Percentiles rank a stretch among this genome's conserved stretches.
Evolutionary conservation across 2,888 invertebrate genomes (phyloP).

Genomic region (Aspidiotus rigidus): DNA sequence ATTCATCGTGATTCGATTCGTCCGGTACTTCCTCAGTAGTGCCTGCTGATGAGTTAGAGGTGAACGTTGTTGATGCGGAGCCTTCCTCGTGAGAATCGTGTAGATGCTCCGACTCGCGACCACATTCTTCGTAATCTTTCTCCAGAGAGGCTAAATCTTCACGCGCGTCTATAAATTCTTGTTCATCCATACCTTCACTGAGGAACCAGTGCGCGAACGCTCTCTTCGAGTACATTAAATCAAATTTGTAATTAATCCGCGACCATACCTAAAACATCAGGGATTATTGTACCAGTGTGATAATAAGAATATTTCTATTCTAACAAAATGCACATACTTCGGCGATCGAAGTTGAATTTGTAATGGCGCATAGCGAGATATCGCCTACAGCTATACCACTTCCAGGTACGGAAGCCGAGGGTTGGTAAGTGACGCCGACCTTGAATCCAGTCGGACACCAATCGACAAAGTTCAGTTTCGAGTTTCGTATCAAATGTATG

Average conservation of each 20-base stretch:
- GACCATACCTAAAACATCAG: constrained; percentile 49
- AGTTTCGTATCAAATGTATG: constrained; percentile 65
- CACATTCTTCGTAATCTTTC: constrained; percentile 28
- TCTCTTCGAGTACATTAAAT: constrained; percentile 47
- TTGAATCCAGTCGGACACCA: constrained; percentile 77
- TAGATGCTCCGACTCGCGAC: not conserved
- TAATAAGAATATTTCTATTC: not conserved
- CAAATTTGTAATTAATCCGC: constrained; percentile 37
- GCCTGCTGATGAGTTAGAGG: too few relatives aligned
- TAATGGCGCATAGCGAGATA: constrained; percentile 53
- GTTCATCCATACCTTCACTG: constrained; percentile 36
- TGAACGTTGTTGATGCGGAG: too few relatives aligned
- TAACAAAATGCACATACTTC: constrained; percentile 49
- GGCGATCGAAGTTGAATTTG: constrained; percentile 82
- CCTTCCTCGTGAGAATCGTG: too few relatives aligned
- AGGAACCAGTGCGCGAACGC: constrained; percentile 35
- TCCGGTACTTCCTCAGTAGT: too few relatives aligned
- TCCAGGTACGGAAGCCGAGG: constrained; percentile 49
- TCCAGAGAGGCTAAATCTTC: constrained; percentile 33
- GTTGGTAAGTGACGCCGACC: constrained; percentile 48
- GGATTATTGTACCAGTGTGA: not conserved
- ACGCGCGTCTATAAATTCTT: constrained; percentile 33
- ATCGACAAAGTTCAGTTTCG: constrained; percentile 76
- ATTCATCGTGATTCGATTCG: too few relatives aligned
- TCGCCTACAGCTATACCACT: constrained; percentile 37